Conservation (phyloP, 1,140 invertebrate species). For the Leguminivora glycinivorella region DNA sequence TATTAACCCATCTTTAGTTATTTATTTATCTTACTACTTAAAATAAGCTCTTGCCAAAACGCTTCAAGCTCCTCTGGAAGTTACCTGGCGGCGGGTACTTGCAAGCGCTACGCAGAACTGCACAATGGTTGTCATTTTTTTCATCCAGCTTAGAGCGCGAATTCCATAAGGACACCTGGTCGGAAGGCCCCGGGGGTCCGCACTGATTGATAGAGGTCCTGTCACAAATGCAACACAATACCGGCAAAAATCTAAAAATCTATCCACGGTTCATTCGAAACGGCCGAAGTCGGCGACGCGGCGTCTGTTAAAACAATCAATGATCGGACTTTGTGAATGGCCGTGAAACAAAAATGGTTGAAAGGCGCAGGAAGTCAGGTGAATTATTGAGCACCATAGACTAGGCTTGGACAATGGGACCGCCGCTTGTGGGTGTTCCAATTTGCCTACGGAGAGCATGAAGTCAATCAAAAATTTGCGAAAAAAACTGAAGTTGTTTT, state of each 20-base stretch:
- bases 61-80: slow-evolving; percentile 15
- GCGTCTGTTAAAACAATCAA: slow-evolving; percentile 78
- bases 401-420: slow-evolving; percentile 16
- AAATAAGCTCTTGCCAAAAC: neutral
- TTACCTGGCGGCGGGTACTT: slow-evolving; percentile 57
- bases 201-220: slow-evolving; percentile 72
- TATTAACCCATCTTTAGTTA: slow-evolving; percentile 21
- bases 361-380: slow-evolving; percentile 59
- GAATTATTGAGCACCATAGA: slow-evolving; percentile 49
- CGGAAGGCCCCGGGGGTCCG: slow-evolving; percentile 75
- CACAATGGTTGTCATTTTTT: slow-evolving; percentile 66
- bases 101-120: slow-evolving; percentile 67
- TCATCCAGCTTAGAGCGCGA: slow-evolving; percentile 63
- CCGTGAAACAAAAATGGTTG: slow-evolving; percentile 68
- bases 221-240: slow-evolving; percentile 63
- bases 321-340: slow-evolving; percentile 72
- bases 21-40: slow-evolving; percentile 15
- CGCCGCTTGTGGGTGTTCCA: slow-evolving; percentile 5
- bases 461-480: neutral
- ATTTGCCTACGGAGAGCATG: neutral
- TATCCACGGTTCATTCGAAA: slow-evolving; percentile 50
- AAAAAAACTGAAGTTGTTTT: neutral
- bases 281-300: slow-evolving; percentile 62
- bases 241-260: slow-evolving; percentile 60
- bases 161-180: slow-evolving; percentile 77